Percentiles rank a stretch among this genome's conserved stretches.
Conservation (phyloP, 2,113 vertebrate genomes). For the Neopipo cinnamomea region DNA sequence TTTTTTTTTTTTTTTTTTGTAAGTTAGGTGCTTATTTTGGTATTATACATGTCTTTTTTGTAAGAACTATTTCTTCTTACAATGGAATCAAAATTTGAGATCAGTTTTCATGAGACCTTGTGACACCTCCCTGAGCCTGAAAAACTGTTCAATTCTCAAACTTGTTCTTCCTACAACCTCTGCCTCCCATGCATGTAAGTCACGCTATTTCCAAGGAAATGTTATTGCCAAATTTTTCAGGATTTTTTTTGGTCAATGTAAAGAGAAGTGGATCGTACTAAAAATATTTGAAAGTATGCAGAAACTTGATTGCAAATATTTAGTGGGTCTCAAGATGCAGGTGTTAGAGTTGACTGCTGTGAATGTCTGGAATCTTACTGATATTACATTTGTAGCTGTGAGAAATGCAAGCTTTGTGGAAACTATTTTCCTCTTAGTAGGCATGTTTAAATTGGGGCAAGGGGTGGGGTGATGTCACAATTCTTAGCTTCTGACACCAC, state of each 20-base stretch:
- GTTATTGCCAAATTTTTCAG: not conserved
- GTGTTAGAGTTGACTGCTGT: not conserved
- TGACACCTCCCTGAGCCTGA: not conserved
- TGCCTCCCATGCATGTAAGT: not conserved
- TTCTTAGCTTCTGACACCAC: not conserved
- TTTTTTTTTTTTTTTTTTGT: not conserved
- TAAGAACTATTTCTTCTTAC: not conserved
- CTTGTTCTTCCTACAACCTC: not conserved
- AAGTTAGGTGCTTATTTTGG: not conserved
- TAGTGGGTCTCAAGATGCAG: not conserved
- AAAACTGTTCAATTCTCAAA: not conserved
- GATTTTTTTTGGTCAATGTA: not conserved
- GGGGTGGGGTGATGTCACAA: not conserved
- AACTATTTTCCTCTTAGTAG: not conserved
- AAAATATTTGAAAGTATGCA: not conserved
- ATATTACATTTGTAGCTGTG: not conserved
- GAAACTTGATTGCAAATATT: not conserved
- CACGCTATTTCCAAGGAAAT: not conserved
- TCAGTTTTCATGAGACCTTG: not conserved
- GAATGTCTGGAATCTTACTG: not conserved
- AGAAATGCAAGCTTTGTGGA: not conserved
- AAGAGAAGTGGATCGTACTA: not conserved
- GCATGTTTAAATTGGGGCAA: not conserved
- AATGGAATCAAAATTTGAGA: not conserved
- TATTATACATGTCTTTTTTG: not conserved